Evolutionary conservation across 2,113 vertebrate species (phyloP), one percentile per base, ranked within the genome.

Genomic region (Oryzias javanicus): DNA sequence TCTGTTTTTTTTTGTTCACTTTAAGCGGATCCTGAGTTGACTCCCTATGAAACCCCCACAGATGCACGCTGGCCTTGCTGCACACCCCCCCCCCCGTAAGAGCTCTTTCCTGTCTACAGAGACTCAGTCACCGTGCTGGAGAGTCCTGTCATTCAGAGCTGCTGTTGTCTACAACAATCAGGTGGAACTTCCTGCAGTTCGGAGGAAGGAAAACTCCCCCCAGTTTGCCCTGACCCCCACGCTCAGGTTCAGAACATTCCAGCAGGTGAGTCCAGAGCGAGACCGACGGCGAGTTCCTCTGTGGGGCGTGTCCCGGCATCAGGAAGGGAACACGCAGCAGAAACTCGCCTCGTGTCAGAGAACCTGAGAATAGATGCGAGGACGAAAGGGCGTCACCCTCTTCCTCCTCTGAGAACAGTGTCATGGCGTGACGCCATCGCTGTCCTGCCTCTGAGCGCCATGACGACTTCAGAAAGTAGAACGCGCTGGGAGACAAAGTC

Each of bases 261-360:
- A 35, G 47, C 40, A 60, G 47, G 42, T 51, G 14, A 41, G 22
- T 48, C 49, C 14, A 3, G 15, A 29, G 40, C 4, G 16, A 56
- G 48, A 48, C 29, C n/a, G 10, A 58, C 10, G 10, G 62, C 55
- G 42, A 24, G 48, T 25, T 4, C 14, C 16, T 10, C 2, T 0
- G 8, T 47, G 25, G 72, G 83, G 75, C 45, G 77, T 72, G 70
- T 48, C 61, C 64, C 1, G 62, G 60, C 15, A 50, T 3, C 61
- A 45, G 25, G 40, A 69, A 63, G 46, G 45, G 18, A 65, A 53
- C 51, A 63, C 49, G 48, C 16, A 65, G 50, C 51, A 64, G 68
- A 72, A 51, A 51, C 2, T 18, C 5, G 3, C 49, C 49, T 25
- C 27, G 4, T 7, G 15, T 51, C 24, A 17, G 7, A 27, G 35